A percentile compares a stretch with the other conserved stretches of the same genome.
Conservation (phyloP, 2,113 vertebrate species). For the Cebus imitator region DNA sequence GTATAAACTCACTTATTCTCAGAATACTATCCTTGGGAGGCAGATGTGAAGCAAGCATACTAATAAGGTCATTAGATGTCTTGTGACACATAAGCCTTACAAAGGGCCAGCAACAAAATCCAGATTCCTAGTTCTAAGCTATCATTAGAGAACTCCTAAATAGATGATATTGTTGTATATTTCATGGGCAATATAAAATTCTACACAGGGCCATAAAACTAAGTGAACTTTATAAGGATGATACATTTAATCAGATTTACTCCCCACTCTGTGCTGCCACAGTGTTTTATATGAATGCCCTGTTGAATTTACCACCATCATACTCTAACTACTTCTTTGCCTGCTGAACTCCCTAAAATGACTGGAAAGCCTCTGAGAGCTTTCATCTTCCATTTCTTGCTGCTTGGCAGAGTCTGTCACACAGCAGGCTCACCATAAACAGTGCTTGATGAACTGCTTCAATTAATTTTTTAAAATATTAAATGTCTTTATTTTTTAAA, state of each 20-base stretch:
- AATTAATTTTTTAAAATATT: constrained; percentile 24
- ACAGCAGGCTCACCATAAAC: neutral
- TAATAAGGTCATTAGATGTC: neutral
- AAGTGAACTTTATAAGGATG: neutral
- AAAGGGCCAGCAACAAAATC: neutral
- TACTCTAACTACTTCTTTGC: neutral
- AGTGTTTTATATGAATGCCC: neutral
- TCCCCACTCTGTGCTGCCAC: neutral
- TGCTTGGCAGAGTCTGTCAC: neutral
- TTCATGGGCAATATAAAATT: neutral
- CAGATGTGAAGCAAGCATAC: neutral
- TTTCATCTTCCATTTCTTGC: neutral
- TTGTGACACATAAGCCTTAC: neutral
- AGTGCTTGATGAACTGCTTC: neutral
- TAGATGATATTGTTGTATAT: neutral
- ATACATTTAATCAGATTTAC: neutral
- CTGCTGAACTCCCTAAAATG: neutral
- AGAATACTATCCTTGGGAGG: neutral
- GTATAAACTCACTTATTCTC: neutral
- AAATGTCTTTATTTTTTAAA: constrained; percentile 32
- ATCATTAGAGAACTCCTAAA: neutral
- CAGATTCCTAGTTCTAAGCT: neutral
- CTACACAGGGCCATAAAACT: neutral
- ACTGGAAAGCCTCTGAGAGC: neutral
- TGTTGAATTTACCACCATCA: neutral